Evolutionary conservation across 1,140 invertebrate genomes (phyloP).

Genomic region (Archivesica marissinica): DNA sequence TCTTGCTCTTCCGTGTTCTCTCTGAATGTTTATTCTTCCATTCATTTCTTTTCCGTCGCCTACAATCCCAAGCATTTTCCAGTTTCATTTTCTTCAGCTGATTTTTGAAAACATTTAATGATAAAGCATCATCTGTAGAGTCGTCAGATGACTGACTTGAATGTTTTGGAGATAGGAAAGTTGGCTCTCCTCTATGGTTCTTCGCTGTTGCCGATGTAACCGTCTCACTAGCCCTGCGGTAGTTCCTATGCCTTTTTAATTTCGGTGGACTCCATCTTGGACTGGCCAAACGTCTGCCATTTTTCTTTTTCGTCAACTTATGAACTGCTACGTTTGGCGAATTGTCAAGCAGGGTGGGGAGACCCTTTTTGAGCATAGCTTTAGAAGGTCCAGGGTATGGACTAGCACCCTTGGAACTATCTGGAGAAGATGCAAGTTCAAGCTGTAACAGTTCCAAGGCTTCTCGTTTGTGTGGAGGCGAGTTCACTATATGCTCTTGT

Average conservation of each 20-base stretch:
- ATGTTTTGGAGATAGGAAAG: background rate
- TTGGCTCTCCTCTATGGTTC: background rate
- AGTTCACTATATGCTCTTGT: background rate
- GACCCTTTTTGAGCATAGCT: constrained; percentile 19
- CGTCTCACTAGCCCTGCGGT: background rate
- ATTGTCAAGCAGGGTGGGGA: background rate
- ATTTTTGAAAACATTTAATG: background rate
- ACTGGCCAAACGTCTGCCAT: constrained; percentile 6
- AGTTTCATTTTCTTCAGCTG: background rate
- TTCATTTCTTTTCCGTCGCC: background rate
- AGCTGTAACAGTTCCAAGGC: constrained; percentile 1
- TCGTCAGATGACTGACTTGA: constrained; percentile 10
- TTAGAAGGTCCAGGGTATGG: constrained; percentile 45
- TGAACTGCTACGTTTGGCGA: background rate
- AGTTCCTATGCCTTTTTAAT: background rate
- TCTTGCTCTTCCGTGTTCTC: background rate
- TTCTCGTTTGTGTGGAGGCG: constrained; percentile 3
- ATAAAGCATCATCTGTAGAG: background rate
- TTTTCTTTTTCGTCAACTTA: background rate
- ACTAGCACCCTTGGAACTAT: constrained; percentile 21
- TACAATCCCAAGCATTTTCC: constrained; percentile 1
- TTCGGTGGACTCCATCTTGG: background rate
- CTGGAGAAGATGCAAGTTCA: constrained; percentile 18
- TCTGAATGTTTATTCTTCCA: background rate
- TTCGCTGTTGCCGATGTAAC: background rate